Base-by-base conservation (phyloP, 2,113 vertebrate species). In the Erpornis zantholeuca region DNA sequence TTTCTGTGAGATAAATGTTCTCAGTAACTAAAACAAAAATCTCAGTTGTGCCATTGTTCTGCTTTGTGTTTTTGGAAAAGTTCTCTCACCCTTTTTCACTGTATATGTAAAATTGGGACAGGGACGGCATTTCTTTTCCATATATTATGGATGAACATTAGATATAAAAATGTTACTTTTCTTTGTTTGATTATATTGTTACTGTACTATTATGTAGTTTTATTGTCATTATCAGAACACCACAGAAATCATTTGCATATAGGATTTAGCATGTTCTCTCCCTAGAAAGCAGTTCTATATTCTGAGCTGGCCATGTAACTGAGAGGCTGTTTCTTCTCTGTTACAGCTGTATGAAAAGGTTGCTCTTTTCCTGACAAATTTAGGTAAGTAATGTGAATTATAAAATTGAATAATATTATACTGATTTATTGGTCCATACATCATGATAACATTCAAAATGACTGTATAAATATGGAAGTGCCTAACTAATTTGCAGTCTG, bases 341-440 rank as follows among this genome's bases (percentile, higher is more conserved):
- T 97, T 98, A 47, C 97, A 99, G 99, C 97, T 99, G 40, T 99
- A 99, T 98, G 99, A 99, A 98, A 99, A 99, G 84, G 99, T 99
- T 95, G 99, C 99, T 60, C 98, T 99, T 83, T 97, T 99, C 86
- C 98, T 99, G 93, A 99, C 99, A 77, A 99, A 99, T 95, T 98
- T 99, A 98, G 99, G 99, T 99, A 98, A 98, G 99, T 97, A 61
- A 44, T 40, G 42, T 63, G 64, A 54, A 92, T 80, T 82, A 35
- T n/a, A 87, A 92, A 83, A 69, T 23, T 68, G 15, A 89, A 65
- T 63, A 3, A 79, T 66, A 47, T 15, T 54, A 28, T 84, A 69
- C 31, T 71, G 17, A 38, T 47, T 64, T 87, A 60, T 68, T 75
- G 10, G n/a, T 79, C 29, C 31, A 12, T 68, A 25, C 24, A 53